Conservation (phyloP, 2,797 vertebrate species). For the Neosilurus mollespiculum region DNA sequence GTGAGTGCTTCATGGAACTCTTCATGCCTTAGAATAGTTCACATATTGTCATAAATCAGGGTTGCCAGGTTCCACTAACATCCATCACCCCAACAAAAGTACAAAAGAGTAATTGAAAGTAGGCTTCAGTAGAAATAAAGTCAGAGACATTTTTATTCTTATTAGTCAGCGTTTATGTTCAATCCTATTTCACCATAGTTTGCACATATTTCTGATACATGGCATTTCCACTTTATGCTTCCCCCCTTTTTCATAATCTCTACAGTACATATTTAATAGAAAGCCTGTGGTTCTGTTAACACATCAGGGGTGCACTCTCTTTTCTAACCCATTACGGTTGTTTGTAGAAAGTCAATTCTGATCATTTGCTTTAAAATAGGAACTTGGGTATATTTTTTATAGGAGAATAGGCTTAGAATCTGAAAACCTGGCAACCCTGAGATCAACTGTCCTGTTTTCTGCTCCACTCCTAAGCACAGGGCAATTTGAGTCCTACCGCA, state of each 20-base stretch:
- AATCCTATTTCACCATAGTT: background rate
- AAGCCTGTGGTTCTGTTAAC: background rate
- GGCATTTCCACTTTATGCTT: background rate
- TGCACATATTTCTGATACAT: background rate
- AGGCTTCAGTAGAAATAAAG: background rate
- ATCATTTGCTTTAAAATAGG: background rate
- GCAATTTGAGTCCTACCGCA: background rate
- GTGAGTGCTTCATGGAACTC: too few species aligned
- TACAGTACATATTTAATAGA: background rate
- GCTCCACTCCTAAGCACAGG: background rate
- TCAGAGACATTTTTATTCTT: background rate
- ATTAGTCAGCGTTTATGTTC: background rate
- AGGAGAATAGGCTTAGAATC: too few species aligned
- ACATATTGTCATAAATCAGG: background rate
- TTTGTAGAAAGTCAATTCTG: background rate
- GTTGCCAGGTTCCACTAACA: background rate
- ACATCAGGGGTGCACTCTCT: background rate
- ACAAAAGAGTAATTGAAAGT: too few species aligned
- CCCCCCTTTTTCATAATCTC: background rate
- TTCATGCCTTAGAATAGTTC: too few species aligned
- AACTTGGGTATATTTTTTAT: background rate
- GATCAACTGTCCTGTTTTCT: background rate
- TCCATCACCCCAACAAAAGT: too few species aligned
- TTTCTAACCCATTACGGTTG: background rate
- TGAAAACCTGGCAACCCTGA: background rate